Conservation (phyloP, 2,797 vertebrate genomes). For the Triplophysa yarkandensis region DNA sequence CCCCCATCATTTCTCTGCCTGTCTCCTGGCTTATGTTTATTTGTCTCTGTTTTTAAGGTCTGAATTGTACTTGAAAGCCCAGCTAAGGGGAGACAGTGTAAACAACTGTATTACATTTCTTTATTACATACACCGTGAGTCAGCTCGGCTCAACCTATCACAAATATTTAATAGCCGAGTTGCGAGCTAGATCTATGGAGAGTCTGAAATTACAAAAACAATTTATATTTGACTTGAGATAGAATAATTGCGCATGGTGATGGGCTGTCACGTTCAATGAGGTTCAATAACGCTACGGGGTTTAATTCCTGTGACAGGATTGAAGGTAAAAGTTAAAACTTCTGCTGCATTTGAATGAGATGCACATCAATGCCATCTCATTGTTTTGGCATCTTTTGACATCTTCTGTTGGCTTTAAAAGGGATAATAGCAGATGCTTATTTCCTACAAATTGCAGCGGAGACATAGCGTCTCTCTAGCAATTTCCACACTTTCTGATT, state of each 20-base stretch:
- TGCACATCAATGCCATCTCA: neutral
- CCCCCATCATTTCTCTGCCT: neutral
- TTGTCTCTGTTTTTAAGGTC: neutral
- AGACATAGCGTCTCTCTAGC: neutral
- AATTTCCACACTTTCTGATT: neutral
- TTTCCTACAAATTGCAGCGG: neutral
- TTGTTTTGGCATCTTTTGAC: slow-evolving; percentile 11
- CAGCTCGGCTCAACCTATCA: neutral
- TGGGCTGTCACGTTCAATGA: slow-evolving; percentile 26
- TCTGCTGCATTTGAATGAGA: neutral
- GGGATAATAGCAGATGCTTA: neutral
- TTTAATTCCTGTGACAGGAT: neutral
- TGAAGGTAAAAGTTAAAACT: neutral
- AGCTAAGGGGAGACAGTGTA: slow-evolving; percentile 7
- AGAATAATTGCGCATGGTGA: slow-evolving; percentile 17
- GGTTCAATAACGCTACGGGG: neutral
- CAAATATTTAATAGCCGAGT: neutral
- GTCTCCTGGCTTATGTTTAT: neutral
- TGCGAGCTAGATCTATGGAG: neutral
- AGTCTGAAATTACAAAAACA: slow-evolving; percentile 16
- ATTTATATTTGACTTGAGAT: neutral
- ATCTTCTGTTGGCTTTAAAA: neutral
- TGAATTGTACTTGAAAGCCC: neutral
- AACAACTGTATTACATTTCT: slow-evolving; percentile 24
- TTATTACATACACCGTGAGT: slow-evolving; percentile 5